Base-by-base conservation (phyloP, 1,140 invertebrate genomes). In the Drosophila fuyamai region DNA sequence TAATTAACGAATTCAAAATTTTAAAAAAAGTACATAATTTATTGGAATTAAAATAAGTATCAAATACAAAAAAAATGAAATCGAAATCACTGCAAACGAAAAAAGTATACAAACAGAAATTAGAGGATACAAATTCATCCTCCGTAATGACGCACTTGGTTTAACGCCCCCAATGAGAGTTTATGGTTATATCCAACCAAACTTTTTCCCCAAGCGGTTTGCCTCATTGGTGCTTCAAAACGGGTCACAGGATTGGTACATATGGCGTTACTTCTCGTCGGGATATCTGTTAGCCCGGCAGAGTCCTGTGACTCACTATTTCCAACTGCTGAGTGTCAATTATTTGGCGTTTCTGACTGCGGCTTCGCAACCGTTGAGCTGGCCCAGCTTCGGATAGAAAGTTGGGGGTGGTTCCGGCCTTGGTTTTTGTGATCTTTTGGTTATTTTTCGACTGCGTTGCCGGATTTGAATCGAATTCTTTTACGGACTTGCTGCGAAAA, bases 151-250 rank as follows among this genome's bases (percentile, higher is more conserved):
- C 96, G 32, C 95, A 93, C 0, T 94, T 92, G 27, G 93, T 93
- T 76, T 76, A 93, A 50, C 83, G 91, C 38, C 95, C 95, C 36
- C 93, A 83, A 93, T 95, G 98, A 0, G 95, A 94, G 16, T 88
- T 82, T 0, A 98, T 78, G 0, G 96, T 95, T 62, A 94, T 93
- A 8, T 93, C 92, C 95, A 97, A 97, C 98, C 98, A 99, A 16
- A 94, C 93, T 29, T 94, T 85, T 67, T 97, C 95, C 0, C 95
- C 94, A 9, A 98, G 94, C 23, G 95, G 92, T 92, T 98, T 98
- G 29, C 96, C 2, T 96, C 97, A 0, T 95, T 93, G 10, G 97
- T 97, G 76, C 97, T 94, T 95, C 96, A 99, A 62, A 99, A n/a
- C 97, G 94, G 0, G 98, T 98, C 0, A 99, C 12, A 18, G 4